Evolutionary conservation across 53 echinoderm and acorn worm species (phyloP).

Genomic region (Patiria pectinifera): DNA sequence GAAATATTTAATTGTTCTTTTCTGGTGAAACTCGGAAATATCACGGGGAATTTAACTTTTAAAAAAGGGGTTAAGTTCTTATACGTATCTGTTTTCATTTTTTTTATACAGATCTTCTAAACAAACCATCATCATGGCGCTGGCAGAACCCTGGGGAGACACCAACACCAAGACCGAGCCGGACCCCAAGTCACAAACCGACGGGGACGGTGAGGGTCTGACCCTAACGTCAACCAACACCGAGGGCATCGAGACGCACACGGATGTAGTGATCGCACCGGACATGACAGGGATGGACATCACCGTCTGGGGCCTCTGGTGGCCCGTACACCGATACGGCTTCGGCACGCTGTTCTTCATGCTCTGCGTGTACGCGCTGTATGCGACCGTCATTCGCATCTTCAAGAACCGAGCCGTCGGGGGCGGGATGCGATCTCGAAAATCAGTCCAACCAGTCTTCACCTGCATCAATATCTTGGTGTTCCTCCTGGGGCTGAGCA

Average conservation of each 20-base stretch:
- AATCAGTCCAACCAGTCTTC: constrained; percentile 72
- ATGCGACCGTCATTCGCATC: constrained; percentile 56
- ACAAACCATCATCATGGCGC: constrained; percentile 12
- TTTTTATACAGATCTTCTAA: not conserved
- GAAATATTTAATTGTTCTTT: no score
- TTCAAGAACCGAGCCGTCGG: constrained; percentile 10
- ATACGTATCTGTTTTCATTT: no score
- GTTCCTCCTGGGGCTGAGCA: constrained; percentile 57
- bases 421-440: constrained; percentile 17
- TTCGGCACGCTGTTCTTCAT: constrained; percentile 68
- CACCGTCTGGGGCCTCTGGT: constrained; percentile 59
- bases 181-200: not conserved
- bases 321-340: constrained; percentile 76
- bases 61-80: no score
- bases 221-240: not conserved
- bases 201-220: not conserved
- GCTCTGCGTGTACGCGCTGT: constrained; percentile 74
- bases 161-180: not conserved
- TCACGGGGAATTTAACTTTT: no score
- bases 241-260: not conserved
- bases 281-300: not conserved
- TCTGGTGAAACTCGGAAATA: no score
- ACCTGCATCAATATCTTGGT: constrained; percentile 75
- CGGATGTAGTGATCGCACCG: not conserved
- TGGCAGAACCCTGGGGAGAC: constrained; percentile 31